Base-by-base conservation (phyloP, 2,888 invertebrate genomes). In the Luperina nickerlii region DNA sequence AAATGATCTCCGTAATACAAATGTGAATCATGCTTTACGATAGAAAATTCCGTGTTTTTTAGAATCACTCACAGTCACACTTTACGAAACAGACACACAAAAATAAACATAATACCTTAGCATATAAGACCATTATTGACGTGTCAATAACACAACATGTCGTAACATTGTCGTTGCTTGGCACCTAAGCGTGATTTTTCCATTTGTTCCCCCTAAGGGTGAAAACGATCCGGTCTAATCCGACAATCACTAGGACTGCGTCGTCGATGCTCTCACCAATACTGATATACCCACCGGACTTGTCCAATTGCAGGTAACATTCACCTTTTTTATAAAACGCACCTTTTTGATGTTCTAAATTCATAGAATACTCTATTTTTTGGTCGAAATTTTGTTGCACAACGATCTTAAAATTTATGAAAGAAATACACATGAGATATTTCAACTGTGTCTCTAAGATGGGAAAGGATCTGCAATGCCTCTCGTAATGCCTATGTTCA, bases 191-290 rank as follows among this genome's bases (percentile, higher is more conserved):
- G 93, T 95, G 92, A 71, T 95, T 95, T 96, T 96, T 93, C 92
- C 93, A 91, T 95, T 96, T 84, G 95, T 96, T 94, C 92, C 93
- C 91, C 84, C 91, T 90, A 96, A 97, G 97, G 97, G 96, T 96
- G 93, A 96, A 96, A 95, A 96, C 97, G 95, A 95, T 97, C 94
- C 97, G 97, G 94, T 97, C 97, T 95, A 97, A 96, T 91, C 97
- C 97, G 86, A 96, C 97, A 90, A 96, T 96, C 95, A 97, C 96
- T 93, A 95, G 97, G 95, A 96, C 97, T 88, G 97, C 97, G 88
- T 97, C 97, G 85, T 96, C 97, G 95, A 96, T 96, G 96, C 96
- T 97, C 86, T 97, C 97, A 90, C 97, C 97, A 95, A 97, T 97
- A 93, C 96, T 97, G 96, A 97, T 97, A 91, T 97, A 96, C 90